phyloP scores from a whole-genome alignment of 2,797 vertebrate species.

The Danio jaintianensis region DNA sequence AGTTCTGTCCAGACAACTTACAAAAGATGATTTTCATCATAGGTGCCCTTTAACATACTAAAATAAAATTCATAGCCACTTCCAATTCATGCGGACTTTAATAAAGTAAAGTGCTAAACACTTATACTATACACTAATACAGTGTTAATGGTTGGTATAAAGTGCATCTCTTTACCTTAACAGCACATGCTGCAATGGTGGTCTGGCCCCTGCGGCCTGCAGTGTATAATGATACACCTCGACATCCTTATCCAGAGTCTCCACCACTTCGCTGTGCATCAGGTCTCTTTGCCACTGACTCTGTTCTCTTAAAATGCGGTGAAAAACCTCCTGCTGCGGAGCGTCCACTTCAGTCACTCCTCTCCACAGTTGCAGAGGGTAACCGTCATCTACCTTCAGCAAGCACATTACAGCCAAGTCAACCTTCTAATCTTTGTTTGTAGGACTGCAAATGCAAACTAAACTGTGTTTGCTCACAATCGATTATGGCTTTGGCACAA shows the following conservation, averaged over 20 bases:
- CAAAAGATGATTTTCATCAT: too few relatives aligned
- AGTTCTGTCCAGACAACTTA: too few relatives aligned
- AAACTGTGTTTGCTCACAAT: not conserved
- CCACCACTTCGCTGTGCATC: conserved; percentile 70
- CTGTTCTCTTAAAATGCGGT: conserved; percentile 76
- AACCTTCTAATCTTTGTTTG: not conserved
- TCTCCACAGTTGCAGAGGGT: conserved; percentile 75
- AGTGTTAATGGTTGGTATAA: too few relatives aligned
- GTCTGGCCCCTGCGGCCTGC: conserved; percentile 66
- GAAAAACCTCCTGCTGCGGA: conserved; percentile 73
- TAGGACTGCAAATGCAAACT: not conserved
- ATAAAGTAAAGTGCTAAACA: too few relatives aligned
- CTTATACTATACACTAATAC: too few relatives aligned
- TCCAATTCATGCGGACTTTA: too few relatives aligned
- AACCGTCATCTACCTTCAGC: conserved; percentile 75
- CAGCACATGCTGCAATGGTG: conserved; percentile 76
- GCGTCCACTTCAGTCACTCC: conserved; percentile 76
- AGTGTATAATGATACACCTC: conserved; percentile 79
- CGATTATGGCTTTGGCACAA: not conserved
- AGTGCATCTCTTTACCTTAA: conserved; percentile 73
- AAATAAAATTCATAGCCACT: too few relatives aligned
- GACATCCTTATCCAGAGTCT: conserved; percentile 72
- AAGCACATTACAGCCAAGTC: not conserved
- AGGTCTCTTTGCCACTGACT: conserved; percentile 75
- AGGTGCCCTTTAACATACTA: too few relatives aligned